A percentile compares a stretch with the other conserved stretches of the same genome.
phyloP scores from a whole-genome alignment of 2,888 invertebrate genomes.

The Agapetus fuscipes region DNA sequence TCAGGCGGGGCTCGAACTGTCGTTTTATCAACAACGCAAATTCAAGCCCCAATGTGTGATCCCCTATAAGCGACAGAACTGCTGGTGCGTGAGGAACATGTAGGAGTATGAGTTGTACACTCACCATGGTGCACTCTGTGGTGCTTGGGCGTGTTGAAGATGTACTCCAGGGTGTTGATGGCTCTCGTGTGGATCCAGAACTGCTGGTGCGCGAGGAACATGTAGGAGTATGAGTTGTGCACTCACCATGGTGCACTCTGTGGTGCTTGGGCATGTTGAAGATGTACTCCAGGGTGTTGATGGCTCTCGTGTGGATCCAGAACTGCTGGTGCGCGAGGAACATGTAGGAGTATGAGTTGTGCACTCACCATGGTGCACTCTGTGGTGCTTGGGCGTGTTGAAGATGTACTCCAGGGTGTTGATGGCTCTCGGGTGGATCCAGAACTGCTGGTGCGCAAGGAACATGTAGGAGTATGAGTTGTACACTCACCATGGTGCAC shows the following conservation, averaged over 20 bases:
- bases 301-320: slow-evolving; percentile 85
- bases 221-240: too few species aligned
- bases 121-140: slow-evolving; percentile 79
- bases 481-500: slow-evolving; percentile 71
- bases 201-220: slow-evolving; percentile 78
- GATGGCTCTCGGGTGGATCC: slow-evolving; percentile 85
- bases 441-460: slow-evolving; percentile 81
- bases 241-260: slow-evolving; percentile 69
- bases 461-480: too few species aligned
- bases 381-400: slow-evolving; percentile 84
- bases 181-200: slow-evolving; percentile 90
- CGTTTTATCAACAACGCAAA: too few species aligned
- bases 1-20: too few species aligned
- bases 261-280: slow-evolving; percentile 89
- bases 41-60: too few species aligned
- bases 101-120: too few species aligned
- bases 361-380: slow-evolving; percentile 71
- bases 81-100: too few species aligned
- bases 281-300: slow-evolving; percentile 69
- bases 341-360: too few species aligned
- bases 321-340: slow-evolving; percentile 87
- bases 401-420: slow-evolving; percentile 71
- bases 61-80: too few species aligned
- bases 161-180: slow-evolving; percentile 66
- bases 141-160: slow-evolving; percentile 84